Percentiles rank a stretch among this genome's conserved stretches.
These are phyloP conservation scores for Regulus satrapa DNA, from an alignment of 2,113 vertebrate genomes.

Conservation along the genomic window DNA sequence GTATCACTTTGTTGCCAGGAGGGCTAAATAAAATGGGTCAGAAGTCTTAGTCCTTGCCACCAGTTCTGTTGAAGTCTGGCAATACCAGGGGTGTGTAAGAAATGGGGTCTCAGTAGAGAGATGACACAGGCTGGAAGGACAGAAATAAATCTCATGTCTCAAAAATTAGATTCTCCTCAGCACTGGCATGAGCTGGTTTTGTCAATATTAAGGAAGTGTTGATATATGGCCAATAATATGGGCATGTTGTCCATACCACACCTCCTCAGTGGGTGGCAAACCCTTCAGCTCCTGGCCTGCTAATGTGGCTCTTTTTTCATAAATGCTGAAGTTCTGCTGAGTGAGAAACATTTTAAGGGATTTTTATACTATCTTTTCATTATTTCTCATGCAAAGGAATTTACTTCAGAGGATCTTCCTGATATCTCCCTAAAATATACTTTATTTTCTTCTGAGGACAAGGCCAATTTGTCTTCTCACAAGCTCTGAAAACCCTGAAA, in stretches of 20 bases:
- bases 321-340: neutral
- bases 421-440: neutral
- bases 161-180: neutral
- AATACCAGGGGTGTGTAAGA: neutral
- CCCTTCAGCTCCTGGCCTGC: neutral
- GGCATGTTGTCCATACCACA: neutral
- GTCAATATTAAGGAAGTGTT: neutral
- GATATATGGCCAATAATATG: neutral
- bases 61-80: neutral
- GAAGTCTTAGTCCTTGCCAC: neutral
- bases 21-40: neutral
- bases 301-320: accelerated
- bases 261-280: neutral
- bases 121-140: neutral
- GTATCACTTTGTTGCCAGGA: neutral
- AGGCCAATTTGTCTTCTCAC: neutral
- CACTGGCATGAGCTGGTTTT: neutral
- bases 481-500: neutral
- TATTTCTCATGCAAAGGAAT: neutral
- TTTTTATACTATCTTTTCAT: neutral
- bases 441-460: neutral
- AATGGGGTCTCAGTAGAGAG: neutral
- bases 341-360: neutral
- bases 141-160: neutral
- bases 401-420: neutral